Base-by-base conservation (phyloP, 1,140 invertebrate genomes). In the Copidosoma floridanum region DNA sequence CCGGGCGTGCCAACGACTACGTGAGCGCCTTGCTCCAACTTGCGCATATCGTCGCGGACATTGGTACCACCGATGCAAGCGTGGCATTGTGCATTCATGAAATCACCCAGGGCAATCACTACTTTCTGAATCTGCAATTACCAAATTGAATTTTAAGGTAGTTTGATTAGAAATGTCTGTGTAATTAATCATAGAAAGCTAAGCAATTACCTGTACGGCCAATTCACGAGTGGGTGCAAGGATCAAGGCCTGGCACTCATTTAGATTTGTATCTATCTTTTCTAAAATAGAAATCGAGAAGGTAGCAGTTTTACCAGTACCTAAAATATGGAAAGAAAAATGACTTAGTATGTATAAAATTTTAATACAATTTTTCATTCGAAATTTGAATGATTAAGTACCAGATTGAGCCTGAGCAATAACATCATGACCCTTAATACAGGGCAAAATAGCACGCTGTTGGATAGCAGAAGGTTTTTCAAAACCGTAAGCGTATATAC, bases 391-490 rank as follows among this genome's bases (percentile, higher is more conserved):
- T n/a, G n/a, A n/a, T n/a, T n/a, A n/a, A n/a, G 80, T 79, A 85
- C 88, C 89, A 74, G 98, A 97, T 81, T 98, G 95, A 60, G 97
- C 98, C 82, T 99, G 97, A 71, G 97, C 97, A 83, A 99, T 99
- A 27, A 98, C 97, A 84, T 99, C 97, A 71, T 88, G 89, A 50
- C 95, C 94, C 82, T 89, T 90, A 58, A 98, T 92, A 81, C 96
- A 99, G 38, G 98, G 98, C 77, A 98, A 89, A 76, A 99, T 99
- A 66, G 97, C 98, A 74, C 98, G 87, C 77, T 99, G 97, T 79
- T 99, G 98, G 81, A 99, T 99, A 68, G 97, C 97, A 12, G 98
- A 99, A 60, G 98, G 98, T 77, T 98, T 98, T 81, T 99, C 98
- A 83, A 99, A 99, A 89, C 98, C 98, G 85, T 99, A 99, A 65